These are phyloP conservation scores for Strigamia crassipes DNA, from an alignment of 2,888 invertebrate species.

Conservation along the genomic window DNA sequence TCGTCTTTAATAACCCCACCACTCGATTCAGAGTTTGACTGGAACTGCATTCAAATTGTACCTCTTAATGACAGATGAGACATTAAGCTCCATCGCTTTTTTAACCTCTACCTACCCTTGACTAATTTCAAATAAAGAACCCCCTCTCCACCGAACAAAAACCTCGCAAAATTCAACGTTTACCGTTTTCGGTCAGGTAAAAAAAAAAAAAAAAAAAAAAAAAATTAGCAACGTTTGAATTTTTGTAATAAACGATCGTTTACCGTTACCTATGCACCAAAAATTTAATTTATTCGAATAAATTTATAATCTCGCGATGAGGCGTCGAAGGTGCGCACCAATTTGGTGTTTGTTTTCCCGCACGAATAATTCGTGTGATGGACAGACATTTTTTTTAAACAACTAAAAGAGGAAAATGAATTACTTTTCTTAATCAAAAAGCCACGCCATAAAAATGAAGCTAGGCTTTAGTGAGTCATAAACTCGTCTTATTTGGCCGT, in stretches of 20 bases:
- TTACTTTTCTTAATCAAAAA: slow-evolving; percentile 42
- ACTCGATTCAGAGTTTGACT: slow-evolving; percentile 18
- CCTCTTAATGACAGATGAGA: slow-evolving; percentile 42
- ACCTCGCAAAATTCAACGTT: no score
- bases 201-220: no score
- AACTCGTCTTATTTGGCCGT: slow-evolving; percentile 34
- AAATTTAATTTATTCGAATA: no score
- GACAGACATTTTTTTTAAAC: neutral
- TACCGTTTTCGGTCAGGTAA: no score
- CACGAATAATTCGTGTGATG: neutral
- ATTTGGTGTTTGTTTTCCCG: neutral
- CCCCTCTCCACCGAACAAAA: no score
- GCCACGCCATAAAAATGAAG: slow-evolving; percentile 40
- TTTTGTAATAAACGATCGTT: no score
- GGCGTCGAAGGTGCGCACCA: neutral
- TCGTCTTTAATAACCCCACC: slow-evolving; percentile 20
- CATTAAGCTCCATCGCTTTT: slow-evolving; percentile 4
- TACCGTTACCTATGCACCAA: no score
- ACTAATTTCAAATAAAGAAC: neutral
- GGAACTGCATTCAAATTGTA: slow-evolving; percentile 24
- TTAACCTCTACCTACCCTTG: neutral
- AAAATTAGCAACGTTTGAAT: no score
- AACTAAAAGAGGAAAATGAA: slow-evolving; percentile 17
- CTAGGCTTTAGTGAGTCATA: slow-evolving; percentile 35
- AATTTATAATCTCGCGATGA: no score